Evolutionary conservation across 2,888 invertebrate species (phyloP).

Genomic region (Andrena bucephala): DNA sequence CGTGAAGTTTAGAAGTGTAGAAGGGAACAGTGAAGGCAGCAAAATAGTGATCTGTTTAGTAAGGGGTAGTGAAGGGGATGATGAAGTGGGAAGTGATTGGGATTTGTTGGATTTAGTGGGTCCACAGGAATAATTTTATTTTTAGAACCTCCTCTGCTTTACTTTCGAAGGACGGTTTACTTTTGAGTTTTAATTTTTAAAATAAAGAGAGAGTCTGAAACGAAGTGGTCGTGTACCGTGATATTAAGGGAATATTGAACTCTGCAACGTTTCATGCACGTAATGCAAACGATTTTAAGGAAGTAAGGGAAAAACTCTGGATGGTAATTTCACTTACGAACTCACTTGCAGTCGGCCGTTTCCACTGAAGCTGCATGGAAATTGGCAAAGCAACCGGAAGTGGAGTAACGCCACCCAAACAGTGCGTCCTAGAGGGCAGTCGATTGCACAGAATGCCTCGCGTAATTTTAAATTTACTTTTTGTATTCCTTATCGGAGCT

Average conservation of each 20-base stretch:
- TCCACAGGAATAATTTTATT: too few species aligned
- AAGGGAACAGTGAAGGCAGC: too few species aligned
- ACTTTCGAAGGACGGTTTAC: neutral
- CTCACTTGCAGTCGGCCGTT: conserved; percentile 19
- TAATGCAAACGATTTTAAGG: conserved; percentile 5
- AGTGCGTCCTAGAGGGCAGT: conserved; percentile 19
- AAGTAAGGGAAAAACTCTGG: conserved; percentile 7
- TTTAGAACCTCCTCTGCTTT: neutral
- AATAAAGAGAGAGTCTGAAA: neutral
- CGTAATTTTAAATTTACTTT: conserved; percentile 40
- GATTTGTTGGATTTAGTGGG: too few species aligned
- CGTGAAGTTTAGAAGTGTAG: too few species aligned
- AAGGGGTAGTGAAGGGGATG: too few species aligned
- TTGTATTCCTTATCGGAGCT: conserved; percentile 4
- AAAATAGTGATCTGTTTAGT: too few species aligned
- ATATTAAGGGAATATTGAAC: conserved; percentile 7
- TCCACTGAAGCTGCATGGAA: conserved; percentile 24
- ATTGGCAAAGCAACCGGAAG: conserved; percentile 50
- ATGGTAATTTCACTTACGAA: conserved; percentile 44
- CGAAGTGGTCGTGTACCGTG: neutral
- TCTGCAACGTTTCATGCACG: neutral
- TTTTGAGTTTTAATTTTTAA: too few species aligned
- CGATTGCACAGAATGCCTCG: neutral
- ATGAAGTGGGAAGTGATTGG: too few species aligned
- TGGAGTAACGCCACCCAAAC: conserved; percentile 34